Base-by-base conservation (phyloP, 64 coral and sea anemone species). In the Platygyra sinensis region DNA sequence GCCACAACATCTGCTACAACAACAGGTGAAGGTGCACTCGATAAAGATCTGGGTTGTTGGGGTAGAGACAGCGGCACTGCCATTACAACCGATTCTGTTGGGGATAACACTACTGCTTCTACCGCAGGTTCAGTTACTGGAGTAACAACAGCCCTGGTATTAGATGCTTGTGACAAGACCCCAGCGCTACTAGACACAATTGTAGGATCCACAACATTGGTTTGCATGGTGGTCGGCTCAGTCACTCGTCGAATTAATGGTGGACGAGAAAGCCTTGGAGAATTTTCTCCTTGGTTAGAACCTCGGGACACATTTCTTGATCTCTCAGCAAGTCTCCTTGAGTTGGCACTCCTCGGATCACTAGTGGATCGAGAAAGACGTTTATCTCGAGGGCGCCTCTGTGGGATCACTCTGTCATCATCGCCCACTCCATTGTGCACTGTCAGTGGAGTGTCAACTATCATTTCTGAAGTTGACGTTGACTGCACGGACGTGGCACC, bases 331-430 rank as follows among this genome's bases (percentile, higher is more conserved):
- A 18, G 60, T 52, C 76, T 62, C 19, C 80, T 87, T 7, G 80
- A 60, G 27, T 54, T 60, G 22, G 88, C 61, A 9, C 83, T 89
- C 2, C 89, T 82, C 42, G 95, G 88, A 22, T 96, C 95, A 72
- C 95, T 96, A 49, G 60, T 90, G 30, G 95, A 94, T 62, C 88
- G 91, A 42, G 95, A 96, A 25, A 94, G 30, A 36, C 90, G 83
- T 33, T 96, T 96, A 75, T 77, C 38, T 4, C 87, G 82, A 33
- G 85, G 88, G 17, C 83, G 73, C 24, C 83, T 89, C 87, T 62
- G 78, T 18, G n/a, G 62, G 28, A 73, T 27, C 22, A 18, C 9
- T 39, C 33, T 25, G 14, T 19, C 10, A 61, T 46, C 54, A 19
- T 80, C 72, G 18, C 17, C 13, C 1, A 50, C 42, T 54, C 36